phyloP scores from a whole-genome alignment of 2,113 vertebrate genomes.

The Stomatorhinus ivindoensis region DNA sequence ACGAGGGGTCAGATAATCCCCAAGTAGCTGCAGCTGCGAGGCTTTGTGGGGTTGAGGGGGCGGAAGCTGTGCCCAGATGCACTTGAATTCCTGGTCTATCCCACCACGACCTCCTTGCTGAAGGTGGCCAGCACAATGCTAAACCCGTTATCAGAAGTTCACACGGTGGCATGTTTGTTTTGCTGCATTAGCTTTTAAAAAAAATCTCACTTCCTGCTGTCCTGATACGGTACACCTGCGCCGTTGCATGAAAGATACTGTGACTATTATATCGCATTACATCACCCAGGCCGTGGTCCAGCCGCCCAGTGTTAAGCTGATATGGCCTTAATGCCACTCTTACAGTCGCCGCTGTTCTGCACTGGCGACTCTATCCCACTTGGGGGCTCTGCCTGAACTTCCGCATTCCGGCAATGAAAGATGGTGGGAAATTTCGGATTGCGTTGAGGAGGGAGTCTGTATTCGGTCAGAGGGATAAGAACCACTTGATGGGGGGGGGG shows the following conservation, averaged over 20 bases:
- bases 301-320: background rate
- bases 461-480: background rate
- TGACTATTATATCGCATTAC: background rate
- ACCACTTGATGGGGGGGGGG: no score
- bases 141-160: background rate
- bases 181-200: background rate
- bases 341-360: background rate
- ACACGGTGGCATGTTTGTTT: background rate
- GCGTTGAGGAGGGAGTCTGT: background rate
- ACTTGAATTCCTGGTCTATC: no score
- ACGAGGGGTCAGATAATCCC: background rate
- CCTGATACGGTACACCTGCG: background rate
- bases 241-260: background rate
- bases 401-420: background rate
- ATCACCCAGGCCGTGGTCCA: background rate
- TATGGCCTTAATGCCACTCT: background rate
- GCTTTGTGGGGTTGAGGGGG: background rate
- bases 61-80: background rate
- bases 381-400: background rate
- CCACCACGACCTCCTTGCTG: background rate
- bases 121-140: background rate
- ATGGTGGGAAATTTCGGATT: background rate
- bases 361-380: background rate
- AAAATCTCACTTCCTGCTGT: conserved; percentile 4
- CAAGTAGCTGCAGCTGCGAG: background rate